Evolutionary conservation across 2,888 invertebrate genomes (phyloP).

Genomic region (Taenaris catops): DNA sequence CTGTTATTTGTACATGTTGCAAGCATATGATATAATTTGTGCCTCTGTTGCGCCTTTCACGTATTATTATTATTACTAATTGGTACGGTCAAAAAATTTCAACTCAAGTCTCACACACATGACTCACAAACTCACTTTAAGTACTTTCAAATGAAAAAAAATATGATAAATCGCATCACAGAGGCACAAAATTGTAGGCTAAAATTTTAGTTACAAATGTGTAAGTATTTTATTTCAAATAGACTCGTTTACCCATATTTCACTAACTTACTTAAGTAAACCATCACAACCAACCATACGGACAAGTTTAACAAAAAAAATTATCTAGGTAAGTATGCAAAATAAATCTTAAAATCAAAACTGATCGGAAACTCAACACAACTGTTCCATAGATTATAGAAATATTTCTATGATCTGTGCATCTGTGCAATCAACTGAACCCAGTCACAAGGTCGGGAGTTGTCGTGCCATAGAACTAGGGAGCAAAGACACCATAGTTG

Average conservation of each 20-base stretch:
- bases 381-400: too few species aligned
- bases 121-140: conserved; percentile 37
- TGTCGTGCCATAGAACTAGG: too few species aligned
- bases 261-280: conserved; percentile 77
- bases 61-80: conserved; percentile 28
- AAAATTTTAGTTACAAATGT: conserved; percentile 53
- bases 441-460: background rate
- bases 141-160: conserved; percentile 45
- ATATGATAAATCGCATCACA: conserved; percentile 32
- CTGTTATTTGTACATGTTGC: conserved; percentile 55
- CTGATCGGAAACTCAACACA: conserved; percentile 22
- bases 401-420: too few species aligned
- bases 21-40: conserved; percentile 45
- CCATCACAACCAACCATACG: conserved; percentile 79
- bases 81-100: conserved; percentile 27
- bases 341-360: conserved; percentile 53
- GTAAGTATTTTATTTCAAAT: conserved; percentile 52
- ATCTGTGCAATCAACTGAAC: conserved; percentile 44
- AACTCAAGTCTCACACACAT: conserved; percentile 18
- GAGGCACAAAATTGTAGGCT: conserved; percentile 34
- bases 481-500: too few species aligned
- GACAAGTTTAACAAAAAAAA: conserved; percentile 68
- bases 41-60: conserved; percentile 32
- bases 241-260: conserved; percentile 62
- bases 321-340: conserved; percentile 41